Evolutionary conservation across 2,888 invertebrate species (phyloP).

Genomic region (Xanthorhoe spadicearia): DNA sequence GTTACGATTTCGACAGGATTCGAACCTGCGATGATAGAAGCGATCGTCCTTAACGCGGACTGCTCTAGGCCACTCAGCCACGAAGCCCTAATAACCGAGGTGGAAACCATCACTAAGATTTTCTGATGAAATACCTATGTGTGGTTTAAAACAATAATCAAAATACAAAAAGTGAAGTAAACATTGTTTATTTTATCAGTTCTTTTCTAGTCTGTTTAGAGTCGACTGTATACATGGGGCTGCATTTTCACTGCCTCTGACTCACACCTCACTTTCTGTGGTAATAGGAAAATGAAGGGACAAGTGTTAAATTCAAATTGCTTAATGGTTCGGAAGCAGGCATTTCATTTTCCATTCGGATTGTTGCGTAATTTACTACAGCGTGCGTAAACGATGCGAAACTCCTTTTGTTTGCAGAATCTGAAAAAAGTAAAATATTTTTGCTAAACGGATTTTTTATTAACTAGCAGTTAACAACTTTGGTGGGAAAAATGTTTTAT

Average conservation of each 20-base stretch:
- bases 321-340: constrained; percentile 81
- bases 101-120: too few relatives aligned
- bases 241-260: not conserved
- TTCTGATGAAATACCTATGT: too few relatives aligned
- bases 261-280: constrained; percentile 55
- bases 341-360: constrained; percentile 84
- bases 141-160: too few relatives aligned
- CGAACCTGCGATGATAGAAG: too few relatives aligned
- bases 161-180: too few relatives aligned
- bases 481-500: not conserved
- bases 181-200: too few relatives aligned
- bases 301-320: constrained; percentile 84
- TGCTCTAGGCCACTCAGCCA: too few relatives aligned
- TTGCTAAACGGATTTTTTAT: constrained; percentile 31
- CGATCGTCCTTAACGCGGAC: too few relatives aligned
- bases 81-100: too few relatives aligned
- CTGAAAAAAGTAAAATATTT: constrained; percentile 50
- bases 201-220: too few relatives aligned
- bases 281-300: constrained; percentile 82
- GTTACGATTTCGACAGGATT: too few relatives aligned
- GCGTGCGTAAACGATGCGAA: constrained; percentile 70
- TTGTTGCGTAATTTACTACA: constrained; percentile 79
- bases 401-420: constrained; percentile 69
- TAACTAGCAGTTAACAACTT: constrained; percentile 16
- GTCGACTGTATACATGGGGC: not conserved